Evolutionary conservation across 2,888 invertebrate species (phyloP).

Genomic region (Ypsolopha scabrella): DNA sequence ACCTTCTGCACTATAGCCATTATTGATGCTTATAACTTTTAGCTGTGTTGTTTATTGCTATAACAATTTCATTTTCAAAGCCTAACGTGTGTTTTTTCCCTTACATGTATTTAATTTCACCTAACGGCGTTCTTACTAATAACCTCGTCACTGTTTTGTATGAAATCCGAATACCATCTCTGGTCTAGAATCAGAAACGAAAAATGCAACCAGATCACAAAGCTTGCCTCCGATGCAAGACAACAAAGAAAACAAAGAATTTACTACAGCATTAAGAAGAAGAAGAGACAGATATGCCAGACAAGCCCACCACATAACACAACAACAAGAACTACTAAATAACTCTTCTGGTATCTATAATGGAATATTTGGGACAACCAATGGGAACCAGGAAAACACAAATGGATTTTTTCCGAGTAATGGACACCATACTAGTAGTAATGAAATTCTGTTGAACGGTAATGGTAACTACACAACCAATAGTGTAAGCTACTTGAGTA

Average conservation of each 20-base stretch:
- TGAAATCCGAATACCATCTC: conserved; percentile 13
- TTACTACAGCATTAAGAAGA: conserved; percentile 83
- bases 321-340: conserved; percentile 77
- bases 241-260: conserved; percentile 72
- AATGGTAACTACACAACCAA: background rate
- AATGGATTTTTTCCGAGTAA: background rate
- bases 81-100: conserved; percentile 5
- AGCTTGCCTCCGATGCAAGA: conserved; percentile 39
- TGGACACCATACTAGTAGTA: background rate
- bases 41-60: too few species aligned
- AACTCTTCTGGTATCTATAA: conserved; percentile 36
- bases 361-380: conserved; percentile 23
- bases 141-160: conserved; percentile 10
- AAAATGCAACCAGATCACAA: conserved; percentile 24
- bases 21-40: too few species aligned
- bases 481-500: background rate
- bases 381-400: background rate
- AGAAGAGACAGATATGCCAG: conserved; percentile 86
- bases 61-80: too few species aligned
- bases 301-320: conserved; percentile 85
- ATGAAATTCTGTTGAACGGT: background rate
- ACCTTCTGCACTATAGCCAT: too few species aligned
- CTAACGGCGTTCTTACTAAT: conserved; percentile 42
- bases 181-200: conserved; percentile 34
- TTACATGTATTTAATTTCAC: conserved; percentile 9